Evolutionary conservation across 2,797 vertebrate genomes (phyloP), one percentile per base, ranked within the genome.

Genomic region (Margarornis squamiger): DNA sequence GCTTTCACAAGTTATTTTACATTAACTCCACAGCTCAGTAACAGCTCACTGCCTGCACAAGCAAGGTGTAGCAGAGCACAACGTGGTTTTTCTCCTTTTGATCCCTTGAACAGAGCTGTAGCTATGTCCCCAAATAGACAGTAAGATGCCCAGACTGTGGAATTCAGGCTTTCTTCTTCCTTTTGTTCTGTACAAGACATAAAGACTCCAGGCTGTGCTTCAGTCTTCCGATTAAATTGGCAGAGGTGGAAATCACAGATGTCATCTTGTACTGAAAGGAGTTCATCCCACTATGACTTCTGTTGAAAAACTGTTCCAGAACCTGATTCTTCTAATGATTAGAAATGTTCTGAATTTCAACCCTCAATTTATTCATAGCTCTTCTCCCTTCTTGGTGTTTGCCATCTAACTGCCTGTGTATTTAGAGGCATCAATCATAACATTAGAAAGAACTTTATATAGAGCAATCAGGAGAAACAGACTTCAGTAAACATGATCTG

Each of bases 301-400:
- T 90, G 46, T 26, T 81, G 76, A 92, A 94, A 93, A 93, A 57
- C 66, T 89, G n/a, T 84, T 95, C 46, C 73, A 92, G 79, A 94
- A 90, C 13, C 66, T 12, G 26, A 92, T 82, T 78, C 70, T 88
- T 92, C 71, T 85, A 71, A 82, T 43, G 30, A 95, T 87, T 94
- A 95, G 63, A 95, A 94, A 89, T 3, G 1, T 85, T 89, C 52
- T 74, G 55, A 52, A 95, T 91, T 96, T 93, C 68, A 67, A 86
- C 27, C 7, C 22, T 77, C 77, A 86, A 93, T 95, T 91, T 94
- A 92, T 95, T 94, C 88, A 91, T 83, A 82, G 67, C 84, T 94
- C 78, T 90, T 95, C 49, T 87, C 26, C 52, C 29, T 93, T 65
- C 51, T 92, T 73, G 36, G 32, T 90, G 88, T 90, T 92, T 93